Conservation (phyloP, 2,113 vertebrate genomes). For the Serinus canaria region DNA sequence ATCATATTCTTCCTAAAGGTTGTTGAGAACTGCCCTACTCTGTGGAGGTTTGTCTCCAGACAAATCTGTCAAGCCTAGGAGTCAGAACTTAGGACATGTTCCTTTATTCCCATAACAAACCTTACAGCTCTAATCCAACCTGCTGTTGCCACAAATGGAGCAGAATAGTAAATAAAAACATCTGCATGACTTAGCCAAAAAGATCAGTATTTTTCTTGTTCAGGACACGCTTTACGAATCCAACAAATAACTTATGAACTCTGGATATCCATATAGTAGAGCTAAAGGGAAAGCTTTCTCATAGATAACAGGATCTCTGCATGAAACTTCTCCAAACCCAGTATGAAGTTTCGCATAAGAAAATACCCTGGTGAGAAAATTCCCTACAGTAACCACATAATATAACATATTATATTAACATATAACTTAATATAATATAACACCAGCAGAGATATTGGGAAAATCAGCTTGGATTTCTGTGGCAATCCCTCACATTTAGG, state of each 20-base stretch:
- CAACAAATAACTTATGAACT: neutral
- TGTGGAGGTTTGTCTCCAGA: neutral
- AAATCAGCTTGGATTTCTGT: neutral
- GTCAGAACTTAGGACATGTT: neutral
- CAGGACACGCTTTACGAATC: neutral
- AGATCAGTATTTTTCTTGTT: neutral
- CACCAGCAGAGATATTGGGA: neutral
- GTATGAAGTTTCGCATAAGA: neutral
- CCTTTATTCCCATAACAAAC: neutral
- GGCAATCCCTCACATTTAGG: rapidly evolving
- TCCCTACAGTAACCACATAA: neutral
- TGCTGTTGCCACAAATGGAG: neutral
- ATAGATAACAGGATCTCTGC: neutral
- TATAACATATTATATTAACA: too few species aligned
- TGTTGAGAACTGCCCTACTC: neutral
- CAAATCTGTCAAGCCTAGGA: neutral
- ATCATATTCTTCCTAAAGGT: neutral
- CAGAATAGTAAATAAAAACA: neutral
- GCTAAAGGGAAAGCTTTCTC: neutral
- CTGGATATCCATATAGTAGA: neutral
- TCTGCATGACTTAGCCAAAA: neutral
- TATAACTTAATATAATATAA: neutral
- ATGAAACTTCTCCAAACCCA: neutral
- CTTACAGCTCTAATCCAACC: neutral
- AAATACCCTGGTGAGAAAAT: neutral